Base-by-base conservation (phyloP, 2,888 invertebrate species). In the Drosophila paranaensis region DNA sequence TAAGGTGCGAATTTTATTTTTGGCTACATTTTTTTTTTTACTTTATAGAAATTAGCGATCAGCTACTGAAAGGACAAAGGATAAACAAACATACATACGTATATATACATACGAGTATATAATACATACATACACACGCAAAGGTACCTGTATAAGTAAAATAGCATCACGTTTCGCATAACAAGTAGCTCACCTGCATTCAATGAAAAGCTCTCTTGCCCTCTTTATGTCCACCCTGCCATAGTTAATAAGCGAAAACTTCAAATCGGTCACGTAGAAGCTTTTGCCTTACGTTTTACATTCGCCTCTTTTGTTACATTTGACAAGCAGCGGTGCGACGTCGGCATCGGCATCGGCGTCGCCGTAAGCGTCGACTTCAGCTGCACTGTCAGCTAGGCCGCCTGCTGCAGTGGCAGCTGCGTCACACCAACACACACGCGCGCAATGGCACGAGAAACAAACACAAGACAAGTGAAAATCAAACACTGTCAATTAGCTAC, bases 211-310 rank as follows among this genome's bases (percentile, higher is more conserved):
- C 33, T 33, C 69, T 80, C 67, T 64, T 57, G 68, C 70, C 61
- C 42, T 64, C 65, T 39, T 55, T 56, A 53, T 58, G 56, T 35
- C 45, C 50, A 58, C 20, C 58, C 58, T 27, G 25, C 33, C 27
- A 30, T 39, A 51, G 63, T 60, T 56, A 53, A 60, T 68, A 54
- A 42, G 62, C 55, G 60, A 74, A 71, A 74, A 69, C 67, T 74
- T 58, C 67, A 77, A 86, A 69, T 82, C 68, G 77, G 89, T 78
- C 83, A 86, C 89, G 89, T 86, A 80, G 61, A 70, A 83, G 67
- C 72, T 71, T 78, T 79, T 81, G 67, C 67, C 71, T 79, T 64
- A 48, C 56, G 42, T 67, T 63, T 69, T 64, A 58, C 74, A 71
- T 68, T 65, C 43, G 53, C 27, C 51, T 50, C 58, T 65, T 60